These are phyloP conservation scores for Rhynchopsitta pachyrhyncha DNA, from an alignment of 2,113 vertebrate genomes.

Conservation along the genomic window DNA sequence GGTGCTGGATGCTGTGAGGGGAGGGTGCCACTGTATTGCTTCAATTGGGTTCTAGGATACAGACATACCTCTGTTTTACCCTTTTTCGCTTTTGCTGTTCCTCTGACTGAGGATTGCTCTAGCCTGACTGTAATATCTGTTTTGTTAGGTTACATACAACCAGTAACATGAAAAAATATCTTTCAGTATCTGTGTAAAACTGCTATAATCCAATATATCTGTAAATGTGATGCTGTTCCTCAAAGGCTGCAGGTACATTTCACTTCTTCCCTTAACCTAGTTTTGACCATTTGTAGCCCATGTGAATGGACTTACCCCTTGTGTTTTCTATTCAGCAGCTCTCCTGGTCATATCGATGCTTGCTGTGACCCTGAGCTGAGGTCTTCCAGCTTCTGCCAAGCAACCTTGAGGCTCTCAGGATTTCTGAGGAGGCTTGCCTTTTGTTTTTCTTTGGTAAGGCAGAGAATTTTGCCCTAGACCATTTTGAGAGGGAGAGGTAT, in stretches of 20 bases:
- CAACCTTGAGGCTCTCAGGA: not conserved
- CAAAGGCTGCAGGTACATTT: not conserved
- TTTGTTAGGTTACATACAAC: not conserved
- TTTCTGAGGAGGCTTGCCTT: not conserved
- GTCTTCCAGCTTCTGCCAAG: not conserved
- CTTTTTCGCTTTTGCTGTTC: not conserved
- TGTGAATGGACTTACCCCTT: not conserved
- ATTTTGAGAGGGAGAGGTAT: not conserved
- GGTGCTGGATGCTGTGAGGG: not conserved
- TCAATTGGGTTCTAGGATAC: not conserved
- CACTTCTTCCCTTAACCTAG: not conserved
- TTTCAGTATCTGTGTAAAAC: not conserved
- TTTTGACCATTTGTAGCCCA: not conserved
- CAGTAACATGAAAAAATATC: not conserved
- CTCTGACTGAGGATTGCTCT: not conserved
- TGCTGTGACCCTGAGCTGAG: not conserved
- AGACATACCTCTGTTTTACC: not conserved
- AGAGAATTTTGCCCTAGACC: not conserved
- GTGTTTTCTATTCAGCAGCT: not conserved
- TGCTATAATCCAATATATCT: fast-evolving
- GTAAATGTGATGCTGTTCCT: not conserved
- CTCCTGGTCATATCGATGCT: not conserved
- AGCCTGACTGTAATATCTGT: not conserved
- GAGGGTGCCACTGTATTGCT: not conserved
- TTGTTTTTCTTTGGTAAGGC: not conserved